These are phyloP conservation scores for Paedocypris sp. DNA, from an alignment of 2,113 vertebrate species.

Conservation along the genomic window DNA sequence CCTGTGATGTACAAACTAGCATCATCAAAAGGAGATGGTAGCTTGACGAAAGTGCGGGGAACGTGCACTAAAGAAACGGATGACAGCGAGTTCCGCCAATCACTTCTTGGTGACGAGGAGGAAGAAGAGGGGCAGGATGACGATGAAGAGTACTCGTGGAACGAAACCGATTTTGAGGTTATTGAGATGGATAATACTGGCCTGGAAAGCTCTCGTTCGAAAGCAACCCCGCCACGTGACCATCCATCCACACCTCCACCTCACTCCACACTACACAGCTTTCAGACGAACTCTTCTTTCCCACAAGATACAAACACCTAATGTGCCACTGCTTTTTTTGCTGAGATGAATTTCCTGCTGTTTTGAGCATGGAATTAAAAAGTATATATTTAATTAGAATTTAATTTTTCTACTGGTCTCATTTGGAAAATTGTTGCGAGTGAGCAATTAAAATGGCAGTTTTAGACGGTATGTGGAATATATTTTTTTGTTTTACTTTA, in stretches of 20 bases:
- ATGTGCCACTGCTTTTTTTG: too few species aligned
- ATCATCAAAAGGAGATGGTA: background rate
- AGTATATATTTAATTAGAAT: too few species aligned
- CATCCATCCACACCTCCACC: slow-evolving; percentile 6
- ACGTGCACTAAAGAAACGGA: slow-evolving; percentile 5
- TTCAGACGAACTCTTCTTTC: too few species aligned
- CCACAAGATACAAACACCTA: too few species aligned
- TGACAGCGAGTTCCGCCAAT: slow-evolving; percentile 65
- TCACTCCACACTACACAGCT: too few species aligned
- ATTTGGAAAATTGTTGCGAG: too few species aligned
- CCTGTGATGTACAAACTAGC: slow-evolving; percentile 81
- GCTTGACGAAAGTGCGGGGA: slow-evolving; percentile 7
- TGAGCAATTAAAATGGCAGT: too few species aligned
- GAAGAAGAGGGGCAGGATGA: slow-evolving; percentile 63
- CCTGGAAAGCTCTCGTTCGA: slow-evolving; percentile 47
- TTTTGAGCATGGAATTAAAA: too few species aligned
- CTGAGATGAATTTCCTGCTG: too few species aligned
- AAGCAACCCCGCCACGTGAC: slow-evolving; percentile 27
- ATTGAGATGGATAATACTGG: slow-evolving; percentile 73
- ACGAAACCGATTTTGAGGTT: slow-evolving; percentile 77
- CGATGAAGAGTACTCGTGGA: slow-evolving; percentile 64
- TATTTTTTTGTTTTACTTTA: too few species aligned
- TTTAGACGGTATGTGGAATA: too few species aligned
- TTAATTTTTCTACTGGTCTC: too few species aligned
- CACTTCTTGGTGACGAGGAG: slow-evolving; percentile 61